A percentile compares a stretch with the other conserved stretches of the same genome.
These are phyloP conservation scores for Cheilosia grossa DNA, from an alignment of 2,888 invertebrate species.

Conservation along the genomic window DNA sequence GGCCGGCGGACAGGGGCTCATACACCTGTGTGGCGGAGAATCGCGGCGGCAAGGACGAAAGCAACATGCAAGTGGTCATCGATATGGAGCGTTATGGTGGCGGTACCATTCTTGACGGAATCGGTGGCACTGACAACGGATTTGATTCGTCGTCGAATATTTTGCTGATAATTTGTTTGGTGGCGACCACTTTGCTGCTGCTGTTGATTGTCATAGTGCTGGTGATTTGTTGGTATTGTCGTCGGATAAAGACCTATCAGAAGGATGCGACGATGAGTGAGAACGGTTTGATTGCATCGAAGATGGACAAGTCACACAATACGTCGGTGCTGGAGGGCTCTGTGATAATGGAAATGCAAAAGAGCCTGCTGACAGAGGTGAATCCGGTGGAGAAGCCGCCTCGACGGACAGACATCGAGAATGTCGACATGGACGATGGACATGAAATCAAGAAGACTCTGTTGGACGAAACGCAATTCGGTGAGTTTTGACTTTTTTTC, in stretches of 20 bases:
- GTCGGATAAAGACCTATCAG: constrained; percentile 84
- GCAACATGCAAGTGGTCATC: constrained; percentile 88
- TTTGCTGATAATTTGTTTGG: constrained; percentile 83
- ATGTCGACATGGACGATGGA: constrained; percentile 91
- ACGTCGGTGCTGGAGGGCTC: constrained; percentile 90
- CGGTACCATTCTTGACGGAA: constrained; percentile 79
- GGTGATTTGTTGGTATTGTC: constrained; percentile 84
- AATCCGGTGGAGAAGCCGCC: constrained; percentile 94
- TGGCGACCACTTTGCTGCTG: constrained; percentile 85
- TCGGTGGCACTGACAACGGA: constrained; percentile 80
- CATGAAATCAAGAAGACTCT: constrained; percentile 92
- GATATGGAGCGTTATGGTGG: constrained; percentile 80
- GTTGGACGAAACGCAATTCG: constrained; percentile 91
- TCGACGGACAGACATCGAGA: constrained; percentile 89
- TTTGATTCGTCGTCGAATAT: constrained; percentile 83
- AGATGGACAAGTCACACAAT: constrained; percentile 85
- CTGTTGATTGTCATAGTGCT: constrained; percentile 85
- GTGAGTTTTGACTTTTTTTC: constrained; percentile 84
- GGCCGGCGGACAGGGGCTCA: constrained; percentile 87
- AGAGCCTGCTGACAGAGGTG: constrained; percentile 91
- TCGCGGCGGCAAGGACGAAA: constrained; percentile 90
- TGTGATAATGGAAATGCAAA: constrained; percentile 92
- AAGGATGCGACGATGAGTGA: constrained; percentile 83
- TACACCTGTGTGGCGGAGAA: constrained; percentile 93
- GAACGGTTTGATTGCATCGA: constrained; percentile 81